Base-by-base conservation (phyloP, 2,888 invertebrate genomes). In the Stenolophus ochropezus region DNA sequence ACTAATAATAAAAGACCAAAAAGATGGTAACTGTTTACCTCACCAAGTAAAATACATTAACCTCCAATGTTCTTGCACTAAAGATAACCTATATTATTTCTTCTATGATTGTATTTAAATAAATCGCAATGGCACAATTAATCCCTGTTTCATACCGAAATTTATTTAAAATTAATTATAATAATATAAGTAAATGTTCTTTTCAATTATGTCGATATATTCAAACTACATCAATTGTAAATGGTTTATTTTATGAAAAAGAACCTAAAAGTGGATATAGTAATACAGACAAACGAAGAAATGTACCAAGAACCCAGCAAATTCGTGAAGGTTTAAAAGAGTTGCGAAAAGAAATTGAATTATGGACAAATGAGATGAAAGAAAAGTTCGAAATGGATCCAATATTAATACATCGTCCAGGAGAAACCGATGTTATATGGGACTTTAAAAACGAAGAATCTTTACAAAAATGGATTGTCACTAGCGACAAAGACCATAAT, bases 401-500 rank as follows among this genome's bases (percentile, higher is more conserved):
- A 0, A 85, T 92, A 8, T 83, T 93, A 4, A 82, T 89, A 0
- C 89, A 87, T 83, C 86, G 91, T 61, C 89, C 92, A 85, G 93
- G 94, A 56, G 96, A 96, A 89, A 93, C 93, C 3, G 95, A 96
- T 85, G 89, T 95, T 33, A 86, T 93, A 0, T 96, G 95, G 93
- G 92, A 92, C 85, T 97, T 97, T 88, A 87, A 90, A 82, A 90
- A 92, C 49, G 90, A 91, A 0, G 89, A 91, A 20, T 91, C 91
- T 0, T 85, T 97, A 2, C 91, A 95, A 0, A 90, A 93, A 53
- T 97, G 96, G 93, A 89, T 94, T 14, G 92, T 94, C 0, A 94
- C 96, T 0, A 89, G 92, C 77, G 98, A 98, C 87, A 93, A 92
- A 82, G 97, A 97, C 88, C 94, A 96, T 86, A 92, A 93, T 81